These are phyloP conservation scores for Gopherus evgoodei DNA, from an alignment of 2,113 vertebrate genomes.

Conservation along the genomic window DNA sequence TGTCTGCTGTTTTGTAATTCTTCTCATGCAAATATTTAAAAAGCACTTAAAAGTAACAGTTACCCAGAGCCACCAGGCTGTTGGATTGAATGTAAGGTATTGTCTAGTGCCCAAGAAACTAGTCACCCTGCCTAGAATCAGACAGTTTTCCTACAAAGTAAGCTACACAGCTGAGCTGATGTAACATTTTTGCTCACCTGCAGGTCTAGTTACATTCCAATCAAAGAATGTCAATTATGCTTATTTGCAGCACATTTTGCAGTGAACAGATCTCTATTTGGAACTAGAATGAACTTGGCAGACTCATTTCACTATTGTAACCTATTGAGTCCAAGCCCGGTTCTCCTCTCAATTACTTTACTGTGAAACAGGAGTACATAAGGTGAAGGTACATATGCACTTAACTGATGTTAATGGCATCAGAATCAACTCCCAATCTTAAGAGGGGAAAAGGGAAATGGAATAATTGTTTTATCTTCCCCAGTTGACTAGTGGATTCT, in stretches of 20 bases:
- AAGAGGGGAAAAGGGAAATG: neutral
- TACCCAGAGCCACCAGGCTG: neutral
- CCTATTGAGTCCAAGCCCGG: neutral
- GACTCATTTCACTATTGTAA: neutral
- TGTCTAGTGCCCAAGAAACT: neutral
- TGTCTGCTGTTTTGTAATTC: neutral
- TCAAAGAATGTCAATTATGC: neutral
- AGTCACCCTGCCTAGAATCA: neutral
- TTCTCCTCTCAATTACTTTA: neutral
- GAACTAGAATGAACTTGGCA: neutral
- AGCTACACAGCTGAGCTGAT: neutral
- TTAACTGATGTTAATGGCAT: neutral
- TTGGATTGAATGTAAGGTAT: neutral
- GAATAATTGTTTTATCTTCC: neutral
- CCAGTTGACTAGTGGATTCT: neutral
- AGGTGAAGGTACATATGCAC: neutral
- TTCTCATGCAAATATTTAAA: neutral
- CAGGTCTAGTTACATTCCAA: neutral
- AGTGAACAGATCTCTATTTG: neutral
- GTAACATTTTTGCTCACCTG: neutral
- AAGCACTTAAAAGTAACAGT: neutral
- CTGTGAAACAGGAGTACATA: rapidly evolving
- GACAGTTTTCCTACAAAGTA: neutral
- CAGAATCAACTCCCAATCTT: rapidly evolving
- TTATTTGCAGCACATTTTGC: neutral